Conservation (phyloP, 1,140 invertebrate genomes). For the Heterodera schachtii region DNA sequence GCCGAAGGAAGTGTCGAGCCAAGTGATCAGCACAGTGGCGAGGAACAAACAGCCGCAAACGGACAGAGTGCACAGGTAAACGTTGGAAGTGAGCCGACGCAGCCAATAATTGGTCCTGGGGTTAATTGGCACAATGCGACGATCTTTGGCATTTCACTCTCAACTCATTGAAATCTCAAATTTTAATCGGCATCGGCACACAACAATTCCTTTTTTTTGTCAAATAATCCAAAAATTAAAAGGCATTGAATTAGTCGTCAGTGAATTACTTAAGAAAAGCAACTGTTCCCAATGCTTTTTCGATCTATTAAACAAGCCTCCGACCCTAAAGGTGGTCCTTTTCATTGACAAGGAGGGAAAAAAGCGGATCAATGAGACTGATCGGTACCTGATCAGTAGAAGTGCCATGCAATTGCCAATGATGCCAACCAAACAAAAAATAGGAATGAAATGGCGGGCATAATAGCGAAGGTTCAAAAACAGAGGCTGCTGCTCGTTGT, state of each 20-base stretch:
- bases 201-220: too few species aligned
- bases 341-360: too few species aligned
- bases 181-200: too few species aligned
- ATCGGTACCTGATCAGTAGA: slow-evolving; percentile 48
- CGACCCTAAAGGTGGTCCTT: too few species aligned
- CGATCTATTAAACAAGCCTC: too few species aligned
- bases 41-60: slow-evolving; percentile 62
- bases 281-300: too few species aligned
- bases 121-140: background rate
- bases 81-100: slow-evolving; percentile 60
- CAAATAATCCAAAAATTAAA: too few species aligned
- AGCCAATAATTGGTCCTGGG: slow-evolving; percentile 63
- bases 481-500: slow-evolving; percentile 36
- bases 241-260: too few species aligned
- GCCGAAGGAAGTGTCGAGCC: slow-evolving; percentile 51
- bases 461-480: slow-evolving; percentile 53
- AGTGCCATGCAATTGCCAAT: slow-evolving; percentile 58
- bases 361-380: too few species aligned
- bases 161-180: too few species aligned
- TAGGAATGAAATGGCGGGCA: slow-evolving; percentile 56
- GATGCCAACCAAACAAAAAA: slow-evolving; percentile 58
- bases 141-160: too few species aligned
- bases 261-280: too few species aligned
- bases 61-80: slow-evolving; percentile 62
- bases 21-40: slow-evolving; percentile 58